Evolutionary conservation across 1,140 invertebrate species (phyloP), one percentile per base, ranked within the genome.

Genomic region (Mactra quadrangularis): DNA sequence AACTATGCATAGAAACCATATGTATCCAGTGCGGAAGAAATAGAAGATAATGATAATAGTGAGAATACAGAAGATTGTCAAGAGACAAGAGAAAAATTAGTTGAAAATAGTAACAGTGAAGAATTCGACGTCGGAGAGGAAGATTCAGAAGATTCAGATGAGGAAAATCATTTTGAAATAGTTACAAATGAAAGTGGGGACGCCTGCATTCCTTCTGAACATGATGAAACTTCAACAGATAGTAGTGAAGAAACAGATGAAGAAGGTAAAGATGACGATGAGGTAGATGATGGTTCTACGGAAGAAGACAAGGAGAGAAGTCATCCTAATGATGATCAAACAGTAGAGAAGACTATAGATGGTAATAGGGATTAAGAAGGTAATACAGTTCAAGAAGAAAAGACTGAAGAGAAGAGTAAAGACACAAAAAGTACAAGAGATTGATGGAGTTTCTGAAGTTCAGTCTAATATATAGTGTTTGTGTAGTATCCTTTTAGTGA

Each of bases 1-100:
- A 22, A 81, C 31, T 3, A 64, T 71, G 3, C 64, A 81, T 35
- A 70, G 66, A 19, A 71, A 81, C 27, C 55, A 70, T 52, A 25
- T 81, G 9, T 53, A 68, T 29, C 66, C 47, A 0, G 35, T 47
- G n/a, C 3, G 25, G 31, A 9, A 15, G 11, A 47, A 52, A 9
- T 25, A 50, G 64, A 68, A 22, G 35, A 41, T 3, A n/a, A n/a
- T 4, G 29, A 62, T 29, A 25, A 9, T 6, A 15, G 6, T 4
- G 25, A n/a, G 55, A n/a, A n/a, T n/a, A n/a, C n/a, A n/a, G n/a
- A n/a, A n/a, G n/a, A n/a, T n/a, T n/a, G n/a, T n/a, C n/a, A n/a
- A n/a, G n/a, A n/a, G n/a, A n/a, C n/a, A n/a, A n/a, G n/a, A n/a
- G n/a, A n/a, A n/a, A n/a, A n/a, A n/a, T n/a, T n/a, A n/a, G n/a